Evolutionary conservation across 2,888 invertebrate species (phyloP).

Genomic region (Ophion obscuratus): DNA sequence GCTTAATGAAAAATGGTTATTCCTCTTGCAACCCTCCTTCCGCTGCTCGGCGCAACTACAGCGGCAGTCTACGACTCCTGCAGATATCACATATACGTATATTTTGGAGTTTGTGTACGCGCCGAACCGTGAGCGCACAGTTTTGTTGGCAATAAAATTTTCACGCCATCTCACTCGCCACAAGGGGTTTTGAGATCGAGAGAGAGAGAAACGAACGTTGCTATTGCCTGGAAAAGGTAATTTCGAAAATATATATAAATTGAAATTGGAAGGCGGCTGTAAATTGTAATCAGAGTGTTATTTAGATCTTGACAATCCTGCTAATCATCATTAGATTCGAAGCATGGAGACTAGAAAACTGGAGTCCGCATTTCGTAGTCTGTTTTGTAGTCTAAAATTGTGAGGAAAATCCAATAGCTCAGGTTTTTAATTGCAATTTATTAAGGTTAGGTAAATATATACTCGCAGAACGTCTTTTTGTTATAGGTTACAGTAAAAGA

Average conservation of each 20-base stretch:
- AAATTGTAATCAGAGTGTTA: not conserved
- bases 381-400: too few species aligned
- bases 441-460: too few species aligned
- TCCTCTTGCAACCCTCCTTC: constrained; percentile 63
- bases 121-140: constrained; percentile 5
- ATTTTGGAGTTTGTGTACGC: constrained; percentile 10
- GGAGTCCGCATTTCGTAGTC: too few species aligned
- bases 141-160: constrained; percentile 55
- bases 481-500: too few species aligned
- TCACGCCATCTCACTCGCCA: constrained; percentile 28
- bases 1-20: constrained; percentile 81
- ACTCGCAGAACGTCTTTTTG: too few species aligned
- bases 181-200: not conserved
- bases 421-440: too few species aligned
- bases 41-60: constrained; percentile 26
- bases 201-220: constrained; percentile 11
- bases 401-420: too few species aligned
- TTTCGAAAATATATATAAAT: not conserved
- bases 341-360: too few species aligned
- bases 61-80: constrained; percentile 29
- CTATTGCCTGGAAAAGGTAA: not conserved
- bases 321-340: not conserved
- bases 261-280: not conserved
- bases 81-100: constrained; percentile 36
- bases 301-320: not conserved